A percentile compares a stretch with the other conserved stretches of the same genome.
phyloP scores from a whole-genome alignment of 2,113 vertebrate genomes.

The Lasiurus cinereus region DNA sequence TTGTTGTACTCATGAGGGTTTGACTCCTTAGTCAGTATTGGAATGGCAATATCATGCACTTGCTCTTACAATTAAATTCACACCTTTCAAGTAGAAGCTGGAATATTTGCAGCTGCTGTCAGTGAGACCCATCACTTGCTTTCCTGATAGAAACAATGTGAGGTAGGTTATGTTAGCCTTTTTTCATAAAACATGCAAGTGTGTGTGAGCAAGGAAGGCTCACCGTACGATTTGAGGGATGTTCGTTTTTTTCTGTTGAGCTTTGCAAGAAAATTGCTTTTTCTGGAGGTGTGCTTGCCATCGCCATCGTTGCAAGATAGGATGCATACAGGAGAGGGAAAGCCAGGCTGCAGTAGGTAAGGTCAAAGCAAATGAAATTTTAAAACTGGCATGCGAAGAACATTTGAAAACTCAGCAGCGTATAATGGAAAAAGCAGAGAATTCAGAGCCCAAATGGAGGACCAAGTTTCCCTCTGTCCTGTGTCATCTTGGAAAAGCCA shows the following conservation, averaged over 20 bases:
- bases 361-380: background rate
- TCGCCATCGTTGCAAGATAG: background rate
- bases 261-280: conserved; percentile 36
- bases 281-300: background rate
- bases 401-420: background rate
- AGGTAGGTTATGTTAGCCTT: background rate
- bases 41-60: background rate
- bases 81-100: background rate
- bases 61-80: background rate
- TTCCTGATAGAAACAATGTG: background rate
- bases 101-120: background rate
- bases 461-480: background rate
- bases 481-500: background rate
- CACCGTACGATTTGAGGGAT: background rate
- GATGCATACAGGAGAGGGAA: background rate
- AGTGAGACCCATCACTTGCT: background rate
- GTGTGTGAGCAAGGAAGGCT: background rate
- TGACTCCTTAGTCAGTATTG: background rate
- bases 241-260: background rate
- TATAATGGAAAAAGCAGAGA: background rate
- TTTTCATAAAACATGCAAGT: background rate
- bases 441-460: background rate
- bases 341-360: background rate
- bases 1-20: background rate
- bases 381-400: background rate